These are phyloP conservation scores for Drosophila leontia DNA, from an alignment of 1,140 invertebrate genomes.

Conservation along the genomic window DNA sequence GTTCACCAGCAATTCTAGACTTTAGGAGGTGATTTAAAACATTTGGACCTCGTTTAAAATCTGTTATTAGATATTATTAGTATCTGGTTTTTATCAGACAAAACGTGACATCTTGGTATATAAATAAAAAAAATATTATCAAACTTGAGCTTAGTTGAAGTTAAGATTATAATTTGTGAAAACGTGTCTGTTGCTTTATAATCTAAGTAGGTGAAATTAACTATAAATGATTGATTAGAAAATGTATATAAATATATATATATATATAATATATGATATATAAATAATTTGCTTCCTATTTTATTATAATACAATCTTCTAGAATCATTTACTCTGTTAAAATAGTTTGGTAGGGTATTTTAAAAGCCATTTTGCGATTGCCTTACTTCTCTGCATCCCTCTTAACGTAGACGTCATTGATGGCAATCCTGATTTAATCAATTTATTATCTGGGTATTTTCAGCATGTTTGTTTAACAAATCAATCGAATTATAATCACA, in stretches of 20 bases:
- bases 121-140: not conserved
- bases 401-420: conserved; percentile 25
- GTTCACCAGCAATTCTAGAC: conserved; percentile 29
- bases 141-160: not conserved
- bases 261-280: no score
- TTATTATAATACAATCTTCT: not conserved
- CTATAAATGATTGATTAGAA: no score
- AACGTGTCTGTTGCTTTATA: not conserved
- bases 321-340: no score
- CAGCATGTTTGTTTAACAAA: conserved; percentile 30
- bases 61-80: not conserved
- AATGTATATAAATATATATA: not conserved
- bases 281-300: not conserved
- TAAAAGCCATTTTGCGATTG: not conserved
- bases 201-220: not conserved
- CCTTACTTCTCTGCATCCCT: not conserved
- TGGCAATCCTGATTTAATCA: conserved; percentile 13
- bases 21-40: not conserved
- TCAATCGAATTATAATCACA: conserved; percentile 11
- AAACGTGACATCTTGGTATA: conserved; percentile 11
- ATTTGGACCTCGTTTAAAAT: not conserved
- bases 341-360: not conserved
- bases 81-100: not conserved
- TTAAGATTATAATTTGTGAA: not conserved
- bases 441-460: conserved; percentile 23